Base-by-base conservation (phyloP, 2,888 invertebrate genomes). In the Erynnis tages region DNA sequence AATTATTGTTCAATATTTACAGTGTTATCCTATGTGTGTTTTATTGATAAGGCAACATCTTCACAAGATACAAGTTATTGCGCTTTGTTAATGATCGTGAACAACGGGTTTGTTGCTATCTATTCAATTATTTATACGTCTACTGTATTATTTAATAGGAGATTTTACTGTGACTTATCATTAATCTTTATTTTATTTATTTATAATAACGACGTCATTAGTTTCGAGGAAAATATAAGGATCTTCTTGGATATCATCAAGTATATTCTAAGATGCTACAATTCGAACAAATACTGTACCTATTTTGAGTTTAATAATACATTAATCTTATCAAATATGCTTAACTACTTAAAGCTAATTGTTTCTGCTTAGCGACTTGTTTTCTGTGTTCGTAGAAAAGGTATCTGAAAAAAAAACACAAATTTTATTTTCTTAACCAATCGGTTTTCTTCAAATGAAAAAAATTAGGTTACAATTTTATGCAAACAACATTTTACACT, bases 1-100 rank as follows among this genome's bases (percentile, higher is more conserved):
- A 55, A 59, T 59, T 44, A 54, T 61, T 47, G 59, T 64, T 65
- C 67, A 73, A 76, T 80, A 77, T 80, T 80, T 73, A 66, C 67
- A 56, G 54, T 65, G 66, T 53, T 63, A 67, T 62, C 59, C 16
- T 38, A 27, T 50, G 53, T 43, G 35, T 49, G 55, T 57, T 56
- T 56, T 55, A 57, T 58, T 66, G 77, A 79, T 77, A 78, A 67
- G 66, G 62, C 5, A 40, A 54, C 38, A 44, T 59, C 38, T 57
- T 52, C 44, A 47, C 40, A 29, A 52, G 38, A 46, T 54, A 52
- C 53, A 50, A 56, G 49, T 38, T 30, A 40, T 8, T 16, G 37
- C 8, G 44, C 35, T 37, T 48, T 54, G 38, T 44, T 50, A 7
- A 16, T 41, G 16, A 41, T 19, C 34, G 14, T 32, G 10, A 49